A percentile compares a stretch with the other conserved stretches of the same genome.
phyloP scores from a whole-genome alignment of 2,797 vertebrate species.

The Alcedo quadribrachys region DNA sequence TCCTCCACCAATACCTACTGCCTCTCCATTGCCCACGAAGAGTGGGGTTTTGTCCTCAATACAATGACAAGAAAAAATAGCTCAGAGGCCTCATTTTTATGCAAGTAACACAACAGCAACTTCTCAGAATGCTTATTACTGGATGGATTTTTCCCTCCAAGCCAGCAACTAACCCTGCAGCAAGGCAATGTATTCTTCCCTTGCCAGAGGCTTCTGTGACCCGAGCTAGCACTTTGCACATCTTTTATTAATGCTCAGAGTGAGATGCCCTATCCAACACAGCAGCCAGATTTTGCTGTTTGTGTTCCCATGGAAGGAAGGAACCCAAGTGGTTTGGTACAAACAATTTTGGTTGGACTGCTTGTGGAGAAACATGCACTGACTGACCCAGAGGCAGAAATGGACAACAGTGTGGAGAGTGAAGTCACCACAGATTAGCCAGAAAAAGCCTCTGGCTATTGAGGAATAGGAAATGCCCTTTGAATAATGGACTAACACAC shows the following conservation, averaged over 20 bases:
- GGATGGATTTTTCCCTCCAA: neutral
- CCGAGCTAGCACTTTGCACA: neutral
- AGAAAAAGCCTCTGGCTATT: neutral
- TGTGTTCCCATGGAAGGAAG: neutral
- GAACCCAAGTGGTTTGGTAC: neutral
- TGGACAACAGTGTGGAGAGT: fast-evolving
- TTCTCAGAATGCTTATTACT: neutral
- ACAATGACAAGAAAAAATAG: neutral
- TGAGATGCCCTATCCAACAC: neutral
- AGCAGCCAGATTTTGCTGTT: neutral
- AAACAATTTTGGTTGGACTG: neutral
- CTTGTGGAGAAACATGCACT: neutral
- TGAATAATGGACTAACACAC: neutral
- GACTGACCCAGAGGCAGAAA: neutral
- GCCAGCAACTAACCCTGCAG: neutral
- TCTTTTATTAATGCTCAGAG: neutral
- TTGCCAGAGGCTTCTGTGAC: neutral
- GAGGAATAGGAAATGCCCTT: neutral
- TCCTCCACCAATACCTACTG: neutral
- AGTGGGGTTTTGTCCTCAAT: neutral
- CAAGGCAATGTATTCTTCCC: neutral
- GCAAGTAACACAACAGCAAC: neutral
- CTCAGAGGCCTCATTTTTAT: neutral
- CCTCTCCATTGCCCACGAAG: neutral
- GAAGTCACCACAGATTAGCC: fast-evolving